Base-by-base conservation (phyloP, 2,888 invertebrate genomes). In the Thysanoteuthis rhombus region DNA sequence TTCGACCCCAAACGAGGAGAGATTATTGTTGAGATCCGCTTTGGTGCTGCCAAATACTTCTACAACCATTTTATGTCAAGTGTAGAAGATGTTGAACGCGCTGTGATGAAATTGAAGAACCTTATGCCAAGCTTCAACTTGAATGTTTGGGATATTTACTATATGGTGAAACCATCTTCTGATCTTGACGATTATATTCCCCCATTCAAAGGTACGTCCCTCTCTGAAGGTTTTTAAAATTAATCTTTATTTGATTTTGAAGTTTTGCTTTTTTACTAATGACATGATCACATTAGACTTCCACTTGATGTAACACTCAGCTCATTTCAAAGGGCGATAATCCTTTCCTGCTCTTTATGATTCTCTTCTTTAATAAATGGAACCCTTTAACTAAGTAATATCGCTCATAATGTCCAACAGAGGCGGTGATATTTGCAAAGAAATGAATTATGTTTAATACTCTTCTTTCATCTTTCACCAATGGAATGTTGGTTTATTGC, bases 121-220 rank as follows among this genome's bases (percentile, higher is more conserved):
- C 40, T 91, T 58, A 42, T 95, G 36, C 95, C 95, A 38, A 93
- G 94, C 28, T 93, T 90, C 0, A 93, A 96, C 92, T 95, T 95
- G 94, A 95, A 98, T 40, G 97, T 99, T 93, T 98, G 98, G 98
- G 98, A 98, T 36, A 97, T 98, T 94, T 98, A 98, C 97, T 98
- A 98, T 96, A 98, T 98, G 95, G 98, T 98, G 96, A 98, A 98
- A 95, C 98, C 98, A 0, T 98, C 98, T 96, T 97, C 91, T 12
- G 98, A 98, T 96, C 98, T 98, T 1, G 97, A 98, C 92, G 98
- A 98, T 94, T 98, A 98, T 98, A 96, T 99, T 95, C 99, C 99
- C 92, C 99, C 99, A 22, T 99, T 98, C 25, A 91, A 91, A 91
- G 91, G 91, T 91, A 40, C 28, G 91, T 32, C n/a, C 25, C 2